Percentiles rank a stretch among this genome's conserved stretches.
These are phyloP conservation scores for Rhodophaea formosa DNA, from an alignment of 2,888 invertebrate species.

Conservation along the genomic window DNA sequence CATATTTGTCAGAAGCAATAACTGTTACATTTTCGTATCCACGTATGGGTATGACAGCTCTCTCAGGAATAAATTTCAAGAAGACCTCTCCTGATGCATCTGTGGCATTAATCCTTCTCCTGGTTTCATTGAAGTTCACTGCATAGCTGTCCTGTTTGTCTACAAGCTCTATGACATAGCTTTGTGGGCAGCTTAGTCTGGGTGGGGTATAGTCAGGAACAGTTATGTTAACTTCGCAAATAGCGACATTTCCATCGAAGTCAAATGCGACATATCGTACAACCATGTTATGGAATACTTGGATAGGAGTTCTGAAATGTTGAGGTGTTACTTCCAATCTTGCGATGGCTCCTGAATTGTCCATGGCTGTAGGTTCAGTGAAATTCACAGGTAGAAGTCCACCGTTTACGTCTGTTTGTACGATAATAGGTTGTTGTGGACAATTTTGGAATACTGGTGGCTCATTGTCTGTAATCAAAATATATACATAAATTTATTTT, in stretches of 20 bases:
- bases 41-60: conserved; percentile 91
- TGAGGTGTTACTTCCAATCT: conserved; percentile 95
- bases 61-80: conserved; percentile 90
- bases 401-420: conserved; percentile 92
- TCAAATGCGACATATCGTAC: conserved; percentile 98
- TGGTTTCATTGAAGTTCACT: conserved; percentile 95
- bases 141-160: conserved; percentile 94
- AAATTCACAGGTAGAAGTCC: conserved; percentile 95
- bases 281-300: conserved; percentile 94
- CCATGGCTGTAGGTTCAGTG: conserved; percentile 95
- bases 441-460: conserved; percentile 98
- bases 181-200: conserved; percentile 93
- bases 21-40: conserved; percentile 96
- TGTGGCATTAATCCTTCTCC: conserved; percentile 90
- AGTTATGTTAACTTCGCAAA: conserved; percentile 97
- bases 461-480: conserved; percentile 87
- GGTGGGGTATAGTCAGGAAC: conserved; percentile 97
- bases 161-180: conserved; percentile 94
- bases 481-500: neutral
- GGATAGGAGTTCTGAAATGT: conserved; percentile 93
- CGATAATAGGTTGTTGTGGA: conserved; percentile 94
- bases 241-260: conserved; percentile 98
- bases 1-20: conserved; percentile 91
- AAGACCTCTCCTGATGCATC: conserved; percentile 94
- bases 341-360: conserved; percentile 97